Base-by-base conservation (phyloP, 92 coral and sea anemone species). In the Parazoanthus atlanticus region DNA sequence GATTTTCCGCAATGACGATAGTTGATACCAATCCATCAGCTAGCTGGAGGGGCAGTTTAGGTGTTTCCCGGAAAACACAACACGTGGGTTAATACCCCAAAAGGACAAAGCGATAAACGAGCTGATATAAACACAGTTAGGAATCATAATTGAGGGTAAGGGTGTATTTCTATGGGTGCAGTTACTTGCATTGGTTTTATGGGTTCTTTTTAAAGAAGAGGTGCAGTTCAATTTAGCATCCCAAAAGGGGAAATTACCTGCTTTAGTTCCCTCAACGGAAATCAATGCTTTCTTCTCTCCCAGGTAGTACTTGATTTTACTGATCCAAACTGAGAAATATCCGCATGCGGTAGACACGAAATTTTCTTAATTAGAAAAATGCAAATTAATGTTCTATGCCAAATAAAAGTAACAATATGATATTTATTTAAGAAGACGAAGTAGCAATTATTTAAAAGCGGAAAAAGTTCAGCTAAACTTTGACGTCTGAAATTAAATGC, bases 1-100 rank as follows among this genome's bases (percentile, higher is more conserved):
- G 78, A 70, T 84, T 84, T 84, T 84, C 87, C 87, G 87, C 87
- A 41, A 41, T 84, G 87, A 47, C 23, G 66, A 41, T 32, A 43
- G 28, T 69, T 28, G 30, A n/a, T 69, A 69, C 34, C 26, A 0
- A 70, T 69, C 40, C 46, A 61, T 61, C 26, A 10, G 79, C 49
- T 36, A n/a, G 79, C 79, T 75, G 79, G 46, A 75, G 47, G 79
- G 79, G 8, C 79, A 75, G 40, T 75, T 75, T 21, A 75, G 43
- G 46, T 75, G 43, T 75, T 41, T 3, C 2, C 29, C 46, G 28
- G 49, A 41, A 75, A 75, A 6, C 52, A 33, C 25, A 41, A 10
- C 79, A 75, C 79, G 79, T 75, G 79, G 4, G 29, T 38, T 75
- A 21, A 75, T 32, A 75, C 29, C 10, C 49, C 26, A n/a, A 61